A percentile compares a stretch with the other conserved stretches of the same genome.
These are phyloP conservation scores for Acanthosepion esculentum DNA, from an alignment of 2,888 invertebrate genomes.

Conservation along the genomic window DNA sequence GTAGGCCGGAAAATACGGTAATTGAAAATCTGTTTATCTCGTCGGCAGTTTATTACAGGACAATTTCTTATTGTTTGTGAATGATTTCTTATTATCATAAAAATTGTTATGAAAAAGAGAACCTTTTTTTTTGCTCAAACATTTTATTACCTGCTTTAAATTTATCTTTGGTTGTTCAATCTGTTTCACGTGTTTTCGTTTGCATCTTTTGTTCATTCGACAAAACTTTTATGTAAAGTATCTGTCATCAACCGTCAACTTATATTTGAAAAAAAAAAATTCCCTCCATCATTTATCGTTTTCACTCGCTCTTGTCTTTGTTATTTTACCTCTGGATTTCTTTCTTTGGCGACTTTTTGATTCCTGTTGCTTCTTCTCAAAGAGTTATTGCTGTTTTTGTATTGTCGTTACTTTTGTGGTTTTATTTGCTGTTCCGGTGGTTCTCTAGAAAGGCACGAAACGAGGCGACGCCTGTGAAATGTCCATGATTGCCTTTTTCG, in stretches of 20 bases:
- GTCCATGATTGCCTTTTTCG: slow-evolving; percentile 11
- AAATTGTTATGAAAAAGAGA: too few species aligned
- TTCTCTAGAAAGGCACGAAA: neutral
- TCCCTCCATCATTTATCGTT: neutral
- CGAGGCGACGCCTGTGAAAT: neutral
- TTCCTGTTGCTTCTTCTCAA: neutral
- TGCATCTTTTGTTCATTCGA: neutral
- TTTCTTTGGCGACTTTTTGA: neutral
- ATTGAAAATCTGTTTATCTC: too few species aligned
- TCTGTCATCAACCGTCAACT: neutral
- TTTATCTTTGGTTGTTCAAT: too few species aligned
- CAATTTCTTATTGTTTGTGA: too few species aligned
- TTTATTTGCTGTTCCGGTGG: neutral
- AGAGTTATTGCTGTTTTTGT: slow-evolving; percentile 14
- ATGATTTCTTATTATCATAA: too few species aligned
- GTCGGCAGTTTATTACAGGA: too few species aligned
- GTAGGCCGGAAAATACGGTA: too few species aligned
- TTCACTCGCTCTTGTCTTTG: neutral
- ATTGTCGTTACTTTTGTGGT: neutral
- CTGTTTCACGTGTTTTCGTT: too few species aligned
- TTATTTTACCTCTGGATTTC: neutral
- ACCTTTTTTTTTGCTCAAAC: too few species aligned
- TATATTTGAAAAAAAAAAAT: neutral
- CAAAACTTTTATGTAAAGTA: neutral
- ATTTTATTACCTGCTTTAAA: too few species aligned